Base-by-base conservation (phyloP, 1,140 invertebrate species). In the Sinella curviseta region DNA sequence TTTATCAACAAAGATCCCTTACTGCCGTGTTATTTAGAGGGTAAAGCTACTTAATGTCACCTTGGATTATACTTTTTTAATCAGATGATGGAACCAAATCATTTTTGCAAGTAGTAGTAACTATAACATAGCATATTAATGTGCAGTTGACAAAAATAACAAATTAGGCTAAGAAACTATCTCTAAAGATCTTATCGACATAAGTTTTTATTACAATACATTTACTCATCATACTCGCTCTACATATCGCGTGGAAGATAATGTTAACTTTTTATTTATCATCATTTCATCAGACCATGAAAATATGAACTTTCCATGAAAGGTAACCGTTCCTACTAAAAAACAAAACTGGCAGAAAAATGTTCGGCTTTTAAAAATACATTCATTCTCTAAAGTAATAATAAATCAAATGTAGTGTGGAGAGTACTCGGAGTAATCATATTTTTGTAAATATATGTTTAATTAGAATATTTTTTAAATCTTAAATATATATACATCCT, bases 221-320 rank as follows among this genome's bases (percentile, higher is more conserved):
- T 48, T 48, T 17, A 48, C 17, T 17, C 39, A 48, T 8, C 4
- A 48, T 48, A 17, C 4, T 48, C 4, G 17, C 39, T 8, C 17
- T 48, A 8, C 39, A 48, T 48, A 17, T 48, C 17, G 17, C 55
- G 14, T 60, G 55, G 55, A 60, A 60, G 55, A 60, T 60, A 60
- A 60, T 24, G 55, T n/a, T n/a, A n/a, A n/a, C n/a, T n/a, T n/a
- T n/a, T n/a, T n/a, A n/a, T n/a, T n/a, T n/a, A n/a, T n/a, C n/a
- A n/a, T n/a, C n/a, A n/a, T n/a, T n/a, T n/a, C n/a, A n/a, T 60
- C 55, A 60, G 55, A 60, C 55, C 55, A 60, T 60, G 55, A 60
- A 60, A 60, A 60, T 60, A 60, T 60, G 8, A 60, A 60, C 24
- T 60, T 60, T 60, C 55, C 12, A 60, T 26, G 3, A 60, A 8